phyloP scores from a whole-genome alignment of 2,113 vertebrate genomes.

The Pelmatolapia mariae region DNA sequence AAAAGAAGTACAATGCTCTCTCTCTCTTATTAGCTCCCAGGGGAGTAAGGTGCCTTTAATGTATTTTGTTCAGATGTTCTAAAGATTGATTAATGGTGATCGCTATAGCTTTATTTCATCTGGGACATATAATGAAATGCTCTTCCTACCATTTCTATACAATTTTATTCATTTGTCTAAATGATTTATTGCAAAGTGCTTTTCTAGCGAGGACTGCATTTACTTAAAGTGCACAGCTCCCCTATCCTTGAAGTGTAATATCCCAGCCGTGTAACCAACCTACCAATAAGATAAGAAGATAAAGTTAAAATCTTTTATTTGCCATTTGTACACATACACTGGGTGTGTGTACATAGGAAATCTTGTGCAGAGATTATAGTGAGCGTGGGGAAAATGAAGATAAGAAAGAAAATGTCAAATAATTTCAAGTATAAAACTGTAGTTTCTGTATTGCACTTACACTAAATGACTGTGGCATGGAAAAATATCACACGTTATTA shows the following conservation, averaged over 20 bases:
- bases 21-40: constrained; percentile 16
- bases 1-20: constrained; percentile 29
- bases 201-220: background rate
- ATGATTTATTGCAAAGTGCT: constrained; percentile 10
- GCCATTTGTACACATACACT: background rate
- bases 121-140: background rate
- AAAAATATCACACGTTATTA: background rate
- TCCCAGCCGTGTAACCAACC: background rate
- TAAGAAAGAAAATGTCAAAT: background rate
- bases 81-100: constrained; percentile 34
- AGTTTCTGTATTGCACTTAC: background rate
- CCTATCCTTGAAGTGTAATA: background rate
- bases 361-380: background rate
- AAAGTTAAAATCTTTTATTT: background rate
- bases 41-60: constrained; percentile 8
- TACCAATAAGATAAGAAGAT: background rate
- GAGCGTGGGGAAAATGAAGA: background rate
- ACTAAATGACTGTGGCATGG: background rate
- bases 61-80: constrained; percentile 17
- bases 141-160: background rate
- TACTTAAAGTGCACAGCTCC: background rate
- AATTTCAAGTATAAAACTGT: background rate
- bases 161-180: constrained; percentile 27
- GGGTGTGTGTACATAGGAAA: background rate
- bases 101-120: background rate